These are phyloP conservation scores for Pyrrhosoma nymphula DNA, from an alignment of 2,888 invertebrate genomes.

Conservation along the genomic window DNA sequence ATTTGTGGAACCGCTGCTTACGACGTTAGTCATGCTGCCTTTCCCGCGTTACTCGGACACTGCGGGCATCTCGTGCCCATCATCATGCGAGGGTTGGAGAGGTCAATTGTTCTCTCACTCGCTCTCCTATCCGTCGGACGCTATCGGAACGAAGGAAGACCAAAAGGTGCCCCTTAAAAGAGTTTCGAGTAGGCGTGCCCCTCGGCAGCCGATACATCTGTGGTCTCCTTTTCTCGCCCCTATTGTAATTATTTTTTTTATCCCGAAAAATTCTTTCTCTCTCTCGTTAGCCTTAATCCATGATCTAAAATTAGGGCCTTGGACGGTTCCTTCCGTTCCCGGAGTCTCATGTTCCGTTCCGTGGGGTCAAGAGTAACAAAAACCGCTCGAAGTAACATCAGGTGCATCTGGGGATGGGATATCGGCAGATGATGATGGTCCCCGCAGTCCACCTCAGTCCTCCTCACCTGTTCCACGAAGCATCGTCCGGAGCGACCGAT, in stretches of 20 bases:
- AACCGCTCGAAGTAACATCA: background rate
- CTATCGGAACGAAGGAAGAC: background rate
- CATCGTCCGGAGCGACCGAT: background rate
- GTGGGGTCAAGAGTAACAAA: background rate
- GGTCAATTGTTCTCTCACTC: too few species aligned
- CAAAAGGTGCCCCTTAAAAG: background rate
- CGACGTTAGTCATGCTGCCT: too few species aligned
- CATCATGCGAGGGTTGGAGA: too few species aligned
- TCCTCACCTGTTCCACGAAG: background rate
- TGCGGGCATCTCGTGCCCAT: too few species aligned
- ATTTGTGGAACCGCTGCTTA: too few species aligned
- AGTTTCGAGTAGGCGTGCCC: background rate
- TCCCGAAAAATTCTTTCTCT: background rate
- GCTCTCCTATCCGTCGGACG: too few species aligned
- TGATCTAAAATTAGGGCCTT: constrained; percentile 2
- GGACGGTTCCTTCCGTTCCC: constrained; percentile 24
- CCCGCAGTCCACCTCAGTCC: background rate
- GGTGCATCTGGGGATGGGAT: background rate
- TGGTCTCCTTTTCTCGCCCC: background rate
- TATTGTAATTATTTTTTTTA: background rate
- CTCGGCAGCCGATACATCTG: background rate
- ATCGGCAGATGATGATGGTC: constrained; percentile 8
- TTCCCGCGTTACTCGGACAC: too few species aligned
- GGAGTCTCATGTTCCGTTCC: background rate
- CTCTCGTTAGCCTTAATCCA: constrained; percentile 9